A percentile compares a stretch with the other conserved stretches of the same genome.
Conservation (phyloP, 2,797 vertebrate species). For the Xenops minutus region DNA sequence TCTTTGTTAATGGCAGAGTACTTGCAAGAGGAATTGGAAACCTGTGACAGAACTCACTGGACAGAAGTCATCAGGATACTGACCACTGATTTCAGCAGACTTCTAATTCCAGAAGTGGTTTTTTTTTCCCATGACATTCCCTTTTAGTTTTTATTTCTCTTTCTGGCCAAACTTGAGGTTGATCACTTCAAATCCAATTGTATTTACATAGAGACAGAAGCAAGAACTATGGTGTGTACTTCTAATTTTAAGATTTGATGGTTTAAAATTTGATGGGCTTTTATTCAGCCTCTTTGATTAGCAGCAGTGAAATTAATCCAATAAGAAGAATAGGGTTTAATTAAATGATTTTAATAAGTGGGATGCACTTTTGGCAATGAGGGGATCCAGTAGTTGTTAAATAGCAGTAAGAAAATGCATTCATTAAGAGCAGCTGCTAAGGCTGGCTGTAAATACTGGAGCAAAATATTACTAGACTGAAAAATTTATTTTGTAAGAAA, state of each 20-base stretch:
- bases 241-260: neutral
- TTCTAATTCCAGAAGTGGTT: neutral
- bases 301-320: slow-evolving; percentile 7
- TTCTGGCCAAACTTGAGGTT: neutral
- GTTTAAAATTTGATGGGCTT: neutral
- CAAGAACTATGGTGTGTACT: neutral
- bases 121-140: neutral
- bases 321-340: neutral
- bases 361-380: neutral
- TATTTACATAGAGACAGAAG: neutral
- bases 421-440: neutral
- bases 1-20: slow-evolving; percentile 5
- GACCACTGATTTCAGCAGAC: neutral
- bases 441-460: neutral
- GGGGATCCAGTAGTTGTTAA: neutral
- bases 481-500: neutral
- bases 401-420: neutral
- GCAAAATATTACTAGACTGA: neutral
- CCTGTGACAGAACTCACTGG: neutral
- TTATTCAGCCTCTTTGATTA: neutral
- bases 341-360: slow-evolving; percentile 10
- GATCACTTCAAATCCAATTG: neutral
- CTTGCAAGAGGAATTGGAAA: neutral
- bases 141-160: neutral
- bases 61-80: neutral